A percentile compares a stretch with the other conserved stretches of the same genome.
phyloP scores from a whole-genome alignment of 64 coral and sea anemone species.

The Porites lutea region DNA sequence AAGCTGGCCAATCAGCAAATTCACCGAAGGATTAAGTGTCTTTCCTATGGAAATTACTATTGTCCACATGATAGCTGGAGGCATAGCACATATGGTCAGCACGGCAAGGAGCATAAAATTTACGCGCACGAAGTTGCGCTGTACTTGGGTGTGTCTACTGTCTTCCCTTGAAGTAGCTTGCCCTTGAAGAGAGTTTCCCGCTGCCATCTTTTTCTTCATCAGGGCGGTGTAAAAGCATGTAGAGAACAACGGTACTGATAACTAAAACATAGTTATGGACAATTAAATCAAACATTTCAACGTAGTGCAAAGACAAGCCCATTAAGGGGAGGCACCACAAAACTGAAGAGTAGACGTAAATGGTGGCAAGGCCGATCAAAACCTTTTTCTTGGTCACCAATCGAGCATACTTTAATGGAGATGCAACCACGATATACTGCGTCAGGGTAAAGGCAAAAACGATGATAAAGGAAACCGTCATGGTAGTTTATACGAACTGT shows the following conservation, averaged over 20 bases:
- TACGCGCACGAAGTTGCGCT: slow-evolving; percentile 20
- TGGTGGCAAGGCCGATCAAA: background rate
- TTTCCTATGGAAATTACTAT: background rate
- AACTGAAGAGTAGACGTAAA: background rate
- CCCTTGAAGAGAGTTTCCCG: background rate
- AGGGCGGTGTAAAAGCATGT: background rate
- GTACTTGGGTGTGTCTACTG: background rate
- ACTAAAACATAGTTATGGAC: background rate
- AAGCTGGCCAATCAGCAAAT: background rate
- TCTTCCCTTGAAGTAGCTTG: background rate
- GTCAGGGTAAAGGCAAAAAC: slow-evolving; percentile 34
- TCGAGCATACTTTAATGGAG: slow-evolving; percentile 24
- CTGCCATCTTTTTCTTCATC: slow-evolving; percentile 17
- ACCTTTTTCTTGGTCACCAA: slow-evolving; percentile 24
- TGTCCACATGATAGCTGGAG: background rate
- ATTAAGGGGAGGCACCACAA: slow-evolving; percentile 8
- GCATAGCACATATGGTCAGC: slow-evolving; percentile 21
- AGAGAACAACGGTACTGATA: background rate
- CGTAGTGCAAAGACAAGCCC: background rate
- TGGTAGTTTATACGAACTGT: background rate
- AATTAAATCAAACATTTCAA: background rate
- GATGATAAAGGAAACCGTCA: slow-evolving; percentile 16
- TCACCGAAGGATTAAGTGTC: background rate
- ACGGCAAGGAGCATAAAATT: slow-evolving; percentile 21
- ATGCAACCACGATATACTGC: slow-evolving; percentile 25